Percentiles rank a stretch among this genome's conserved stretches.
phyloP scores from a whole-genome alignment of 1,140 invertebrate genomes.

The Mizuhopecten yessoensis region DNA sequence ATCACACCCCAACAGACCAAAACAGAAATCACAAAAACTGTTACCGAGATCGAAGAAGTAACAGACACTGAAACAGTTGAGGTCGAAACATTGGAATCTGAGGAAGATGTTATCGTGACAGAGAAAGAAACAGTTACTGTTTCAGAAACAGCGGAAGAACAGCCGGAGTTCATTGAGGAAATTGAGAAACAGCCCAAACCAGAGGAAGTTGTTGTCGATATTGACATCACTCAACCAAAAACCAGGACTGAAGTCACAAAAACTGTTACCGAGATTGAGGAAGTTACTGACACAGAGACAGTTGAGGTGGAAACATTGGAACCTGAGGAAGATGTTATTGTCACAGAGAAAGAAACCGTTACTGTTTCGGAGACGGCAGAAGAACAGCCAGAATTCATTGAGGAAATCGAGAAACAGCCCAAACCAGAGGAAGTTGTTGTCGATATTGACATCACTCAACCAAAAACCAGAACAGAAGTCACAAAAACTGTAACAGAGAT shows the following conservation, averaged over 20 bases:
- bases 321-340: conserved; percentile 49
- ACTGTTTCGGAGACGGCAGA: not conserved
- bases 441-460: not conserved
- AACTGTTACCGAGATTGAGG: conserved; percentile 44
- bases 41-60: conserved; percentile 48
- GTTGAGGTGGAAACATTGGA: conserved; percentile 40
- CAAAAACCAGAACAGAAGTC: conserved; percentile 46
- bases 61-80: conserved; percentile 41
- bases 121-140: conserved; percentile 42
- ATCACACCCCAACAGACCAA: not conserved
- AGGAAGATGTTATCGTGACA: conserved; percentile 45
- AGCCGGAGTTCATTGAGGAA: not conserved
- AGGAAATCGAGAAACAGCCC: not conserved
- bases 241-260: conserved; percentile 47
- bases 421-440: not conserved
- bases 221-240: conserved; percentile 41
- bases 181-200: not conserved
- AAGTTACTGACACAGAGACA: conserved; percentile 45
- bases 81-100: conserved; percentile 41
- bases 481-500: conserved; percentile 48
- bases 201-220: not conserved
- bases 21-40: conserved; percentile 37
- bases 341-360: conserved; percentile 50
- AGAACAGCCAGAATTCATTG: not conserved
- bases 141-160: not conserved